Conservation (phyloP, 2,797 vertebrate genomes). For the Lacerta bilineata region DNA sequence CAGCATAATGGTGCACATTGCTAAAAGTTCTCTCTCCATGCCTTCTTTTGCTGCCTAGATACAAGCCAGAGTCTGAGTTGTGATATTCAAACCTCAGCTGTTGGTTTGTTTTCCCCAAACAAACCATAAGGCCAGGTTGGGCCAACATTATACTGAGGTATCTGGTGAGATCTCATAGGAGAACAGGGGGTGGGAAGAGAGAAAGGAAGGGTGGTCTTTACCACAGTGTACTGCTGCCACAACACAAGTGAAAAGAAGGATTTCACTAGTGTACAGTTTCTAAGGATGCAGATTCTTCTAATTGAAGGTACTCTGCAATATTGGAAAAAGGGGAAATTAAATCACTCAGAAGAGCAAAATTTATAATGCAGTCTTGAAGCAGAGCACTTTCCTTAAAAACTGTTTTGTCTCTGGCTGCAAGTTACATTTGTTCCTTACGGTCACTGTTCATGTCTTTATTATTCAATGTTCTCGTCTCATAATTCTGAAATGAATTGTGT, state of each 20-base stretch:
- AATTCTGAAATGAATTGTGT: conserved; percentile 62
- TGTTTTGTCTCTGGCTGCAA: conserved; percentile 63
- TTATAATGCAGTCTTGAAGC: conserved; percentile 55
- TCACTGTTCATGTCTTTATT: conserved; percentile 69
- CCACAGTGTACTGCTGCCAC: background rate
- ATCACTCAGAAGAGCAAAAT: conserved; percentile 50
- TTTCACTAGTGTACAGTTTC: conserved; percentile 5
- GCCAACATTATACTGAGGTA: background rate
- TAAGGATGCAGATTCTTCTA: conserved; percentile 48
- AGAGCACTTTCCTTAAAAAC: conserved; percentile 59
- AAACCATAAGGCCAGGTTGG: no score
- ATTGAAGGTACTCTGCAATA: conserved; percentile 50
- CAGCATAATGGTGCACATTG: no score
- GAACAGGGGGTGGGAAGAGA: background rate
- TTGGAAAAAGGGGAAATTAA: conserved; percentile 38
- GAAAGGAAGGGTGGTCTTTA: background rate
- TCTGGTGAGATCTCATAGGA: background rate
- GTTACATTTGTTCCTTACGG: conserved; percentile 63
- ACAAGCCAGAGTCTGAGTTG: no score
- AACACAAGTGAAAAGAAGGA: background rate
- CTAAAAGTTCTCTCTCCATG: no score
- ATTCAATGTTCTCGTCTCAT: conserved; percentile 57
- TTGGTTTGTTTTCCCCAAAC: no score
- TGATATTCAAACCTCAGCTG: no score
- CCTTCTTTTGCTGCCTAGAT: no score